A percentile compares a stretch with the other conserved stretches of the same genome.
Evolutionary conservation across 2,888 invertebrate genomes (phyloP).

Genomic region (Tineola bisselliella): DNA sequence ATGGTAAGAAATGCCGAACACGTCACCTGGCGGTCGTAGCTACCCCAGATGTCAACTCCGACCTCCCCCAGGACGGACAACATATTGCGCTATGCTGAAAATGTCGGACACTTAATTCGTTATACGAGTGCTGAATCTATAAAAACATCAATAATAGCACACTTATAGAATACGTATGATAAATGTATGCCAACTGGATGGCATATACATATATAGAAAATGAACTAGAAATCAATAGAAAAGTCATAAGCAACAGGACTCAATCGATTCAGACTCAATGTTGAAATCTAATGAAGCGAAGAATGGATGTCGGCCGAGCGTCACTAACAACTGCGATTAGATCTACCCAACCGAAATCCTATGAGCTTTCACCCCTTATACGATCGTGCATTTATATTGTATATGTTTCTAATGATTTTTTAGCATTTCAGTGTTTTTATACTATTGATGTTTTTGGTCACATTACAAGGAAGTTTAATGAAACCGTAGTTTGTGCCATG

Average conservation of each 20-base stretch:
- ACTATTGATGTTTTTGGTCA: no score
- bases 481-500: background rate
- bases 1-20: constrained; percentile 30
- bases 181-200: no score
- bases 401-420: background rate
- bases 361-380: background rate
- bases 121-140: background rate
- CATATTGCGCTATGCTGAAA: constrained; percentile 13
- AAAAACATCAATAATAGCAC: background rate
- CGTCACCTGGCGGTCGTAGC: constrained; percentile 22
- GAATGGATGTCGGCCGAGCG: constrained; percentile 48
- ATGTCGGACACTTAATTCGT: constrained; percentile 12
- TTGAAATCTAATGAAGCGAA: constrained; percentile 58
- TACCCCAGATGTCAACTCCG: constrained; percentile 9
- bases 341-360: constrained; percentile 37
- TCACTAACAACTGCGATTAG: constrained; percentile 61
- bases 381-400: background rate
- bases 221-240: constrained; percentile 16
- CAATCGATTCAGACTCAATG: constrained; percentile 32
- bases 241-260: constrained; percentile 27
- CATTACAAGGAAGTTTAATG: background rate
- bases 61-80: background rate
- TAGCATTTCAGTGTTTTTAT: background rate
- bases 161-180: no score
- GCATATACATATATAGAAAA: background rate